Evolutionary conservation across 2,113 vertebrate species (phyloP).

Genomic region (Meriones unguiculatus): DNA sequence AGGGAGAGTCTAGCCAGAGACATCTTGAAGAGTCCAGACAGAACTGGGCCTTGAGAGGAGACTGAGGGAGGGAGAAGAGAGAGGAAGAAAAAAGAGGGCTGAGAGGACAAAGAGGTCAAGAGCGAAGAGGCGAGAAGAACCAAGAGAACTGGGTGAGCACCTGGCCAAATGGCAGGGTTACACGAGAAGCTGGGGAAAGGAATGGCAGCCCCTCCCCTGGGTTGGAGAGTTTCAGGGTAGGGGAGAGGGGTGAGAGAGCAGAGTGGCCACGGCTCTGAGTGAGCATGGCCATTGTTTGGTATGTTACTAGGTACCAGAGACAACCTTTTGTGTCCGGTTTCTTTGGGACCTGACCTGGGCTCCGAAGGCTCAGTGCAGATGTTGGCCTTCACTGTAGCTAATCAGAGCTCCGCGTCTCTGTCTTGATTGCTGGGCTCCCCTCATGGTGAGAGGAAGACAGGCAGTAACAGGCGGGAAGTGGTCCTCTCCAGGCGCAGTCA

Average conservation of each 20-base stretch:
- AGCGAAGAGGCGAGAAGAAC: background rate
- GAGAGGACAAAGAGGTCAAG: background rate
- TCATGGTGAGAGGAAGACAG: background rate
- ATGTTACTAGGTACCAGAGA: background rate
- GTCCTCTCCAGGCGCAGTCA: background rate
- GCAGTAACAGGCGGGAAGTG: constrained; percentile 25
- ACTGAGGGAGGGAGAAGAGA: background rate
- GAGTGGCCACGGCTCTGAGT: background rate
- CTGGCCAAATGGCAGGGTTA: background rate
- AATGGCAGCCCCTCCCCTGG: background rate
- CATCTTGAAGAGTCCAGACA: background rate
- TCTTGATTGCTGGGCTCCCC: background rate
- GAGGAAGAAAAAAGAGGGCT: background rate
- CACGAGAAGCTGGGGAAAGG: background rate
- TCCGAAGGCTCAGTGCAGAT: background rate
- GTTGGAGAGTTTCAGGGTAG: background rate
- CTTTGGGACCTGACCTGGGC: background rate
- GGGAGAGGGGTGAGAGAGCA: no score
- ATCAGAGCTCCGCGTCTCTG: background rate
- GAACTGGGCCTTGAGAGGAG: background rate
- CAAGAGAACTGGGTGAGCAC: background rate
- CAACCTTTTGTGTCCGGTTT: background rate
- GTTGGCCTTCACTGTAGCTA: background rate
- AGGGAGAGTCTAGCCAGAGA: background rate
- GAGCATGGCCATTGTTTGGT: background rate